phyloP scores from a whole-genome alignment of 2,797 vertebrate genomes.

The Galagoides demidoff region DNA sequence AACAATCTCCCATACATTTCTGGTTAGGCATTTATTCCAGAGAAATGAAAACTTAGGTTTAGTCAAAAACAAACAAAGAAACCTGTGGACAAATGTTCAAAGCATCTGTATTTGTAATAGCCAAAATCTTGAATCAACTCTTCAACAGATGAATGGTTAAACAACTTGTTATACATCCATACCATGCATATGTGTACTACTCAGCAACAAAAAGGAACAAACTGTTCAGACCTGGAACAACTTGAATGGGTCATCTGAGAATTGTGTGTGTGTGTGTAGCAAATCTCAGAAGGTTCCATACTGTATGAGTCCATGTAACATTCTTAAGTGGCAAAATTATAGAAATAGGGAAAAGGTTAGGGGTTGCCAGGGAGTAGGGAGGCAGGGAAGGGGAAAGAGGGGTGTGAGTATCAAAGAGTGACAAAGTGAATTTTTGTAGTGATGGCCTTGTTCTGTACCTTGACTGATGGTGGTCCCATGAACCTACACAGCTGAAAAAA shows the following conservation, averaged over 20 bases:
- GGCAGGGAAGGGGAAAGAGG: not conserved
- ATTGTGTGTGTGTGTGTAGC: not conserved
- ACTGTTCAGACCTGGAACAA: not conserved
- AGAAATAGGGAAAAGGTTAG: not conserved
- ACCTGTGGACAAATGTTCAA: not conserved
- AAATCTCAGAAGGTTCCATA: constrained; percentile 1
- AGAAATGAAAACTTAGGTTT: constrained; percentile 16
- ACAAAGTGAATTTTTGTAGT: not conserved
- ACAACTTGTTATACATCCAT: not conserved
- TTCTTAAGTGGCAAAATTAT: constrained; percentile 40
- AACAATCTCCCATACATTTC: not conserved
- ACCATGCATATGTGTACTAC: not conserved
- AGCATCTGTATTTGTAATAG: constrained; percentile 9
- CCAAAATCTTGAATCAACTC: not conserved
- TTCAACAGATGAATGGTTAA: not conserved
- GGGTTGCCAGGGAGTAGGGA: not conserved
- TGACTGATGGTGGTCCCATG: not conserved
- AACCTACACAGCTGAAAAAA: not conserved
- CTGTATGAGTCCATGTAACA: not conserved
- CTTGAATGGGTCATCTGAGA: not conserved
- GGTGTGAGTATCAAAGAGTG: not conserved
- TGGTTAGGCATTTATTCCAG: not conserved
- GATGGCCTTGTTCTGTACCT: not conserved
- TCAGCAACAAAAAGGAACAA: constrained; percentile 15
- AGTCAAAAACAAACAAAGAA: not conserved